phyloP scores from a whole-genome alignment of 2,797 vertebrate species.

The Sebastes kiyomatsui region DNA sequence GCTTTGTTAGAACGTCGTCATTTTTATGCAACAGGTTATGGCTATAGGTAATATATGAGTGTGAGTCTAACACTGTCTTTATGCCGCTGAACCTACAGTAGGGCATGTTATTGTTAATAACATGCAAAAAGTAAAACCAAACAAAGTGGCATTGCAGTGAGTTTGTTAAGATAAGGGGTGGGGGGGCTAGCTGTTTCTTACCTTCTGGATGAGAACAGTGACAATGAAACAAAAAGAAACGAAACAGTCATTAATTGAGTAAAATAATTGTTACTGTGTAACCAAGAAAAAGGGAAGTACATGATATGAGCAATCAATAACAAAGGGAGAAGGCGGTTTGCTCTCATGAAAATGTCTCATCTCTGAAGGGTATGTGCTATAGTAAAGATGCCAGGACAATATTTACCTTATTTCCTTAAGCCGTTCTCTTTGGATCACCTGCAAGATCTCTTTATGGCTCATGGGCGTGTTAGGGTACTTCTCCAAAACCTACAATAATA shows the following conservation, averaged over 20 bases:
- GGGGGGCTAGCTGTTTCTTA: conserved; percentile 78
- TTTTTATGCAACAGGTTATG: conserved; percentile 56
- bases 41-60: background rate
- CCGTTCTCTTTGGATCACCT: conserved; percentile 97
- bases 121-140: conserved; percentile 77
- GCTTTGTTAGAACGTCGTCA: background rate
- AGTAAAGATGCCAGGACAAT: background rate
- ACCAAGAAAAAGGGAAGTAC: conserved; percentile 43
- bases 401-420: conserved; percentile 97
- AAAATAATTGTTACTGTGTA: conserved; percentile 56
- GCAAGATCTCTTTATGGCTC: conserved; percentile 99
- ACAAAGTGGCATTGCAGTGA: conserved; percentile 66
- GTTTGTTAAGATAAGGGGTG: conserved; percentile 58
- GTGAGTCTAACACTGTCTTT: conserved; percentile 19
- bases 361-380: background rate
- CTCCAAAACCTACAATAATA: conserved; percentile 91
- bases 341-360: background rate
- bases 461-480: conserved; percentile 98
- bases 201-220: conserved; percentile 87
- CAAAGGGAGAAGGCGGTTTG: background rate
- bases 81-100: conserved; percentile 39
- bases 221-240: conserved; percentile 82
- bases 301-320: conserved; percentile 37
- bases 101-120: conserved; percentile 75
- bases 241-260: conserved; percentile 70